Evolutionary conservation across 2,888 invertebrate genomes (phyloP), one percentile per base, ranked within the genome.

Genomic region (Machimus rusticus): DNA sequence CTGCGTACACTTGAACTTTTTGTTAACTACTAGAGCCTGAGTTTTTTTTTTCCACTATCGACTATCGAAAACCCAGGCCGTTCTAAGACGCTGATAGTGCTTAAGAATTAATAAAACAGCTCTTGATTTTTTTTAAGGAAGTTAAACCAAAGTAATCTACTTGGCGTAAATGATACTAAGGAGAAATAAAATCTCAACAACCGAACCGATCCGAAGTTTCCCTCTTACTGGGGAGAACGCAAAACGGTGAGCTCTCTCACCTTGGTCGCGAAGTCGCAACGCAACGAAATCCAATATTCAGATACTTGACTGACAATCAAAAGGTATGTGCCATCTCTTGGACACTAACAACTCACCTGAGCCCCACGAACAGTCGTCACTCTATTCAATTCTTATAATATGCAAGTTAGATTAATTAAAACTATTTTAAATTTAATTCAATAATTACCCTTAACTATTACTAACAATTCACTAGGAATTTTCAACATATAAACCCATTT

Each of bases 131-230:
- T 77, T 14, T 23, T 78, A 39, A 23, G 23, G 39, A 37, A 23
- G 23, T 43, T 78, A 66, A 66, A 66, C 66, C 66, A 66, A 66
- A 66, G 66, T 66, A 74, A 74, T 85, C 39, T 19, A 74, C 43
- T 74, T 74, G n/a, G 43, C 74, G 74, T 86, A 76, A 51, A 76
- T 76, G 3, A 76, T 86, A 86, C 43, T 37, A 74, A 86, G n/a
- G 57, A 31, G 74, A 74, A 46, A 86, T n/a, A 74, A 74, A 86
- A 86, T 51, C 31, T 39, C 74, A 77, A 86, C 76, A 55, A 76
- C 86, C 86, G 76, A 86, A 76, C 86, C 74, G 86, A 86, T 51
- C 51, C 74, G 51, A 51, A 86, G 86, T 86, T 86, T 77, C 74
- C 86, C 86, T 86, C 43, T 51, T 34, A 86, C 86, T 86, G 86